Conservation (phyloP, 2,113 vertebrate species). For the Todiramphus saurophagus region DNA sequence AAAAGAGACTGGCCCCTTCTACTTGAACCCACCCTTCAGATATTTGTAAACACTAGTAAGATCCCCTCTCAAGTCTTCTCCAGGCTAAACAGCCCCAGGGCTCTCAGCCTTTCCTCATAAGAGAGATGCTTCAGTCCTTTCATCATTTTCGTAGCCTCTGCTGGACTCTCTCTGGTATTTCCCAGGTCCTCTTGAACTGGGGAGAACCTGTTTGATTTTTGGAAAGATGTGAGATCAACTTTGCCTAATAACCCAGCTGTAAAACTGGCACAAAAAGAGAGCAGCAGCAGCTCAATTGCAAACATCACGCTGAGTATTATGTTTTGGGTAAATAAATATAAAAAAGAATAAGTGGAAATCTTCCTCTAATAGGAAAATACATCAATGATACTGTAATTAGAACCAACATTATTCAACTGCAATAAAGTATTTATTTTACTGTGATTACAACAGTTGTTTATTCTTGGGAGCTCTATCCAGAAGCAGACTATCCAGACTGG, state of each 20-base stretch:
- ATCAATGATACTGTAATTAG: slow-evolving; percentile 62
- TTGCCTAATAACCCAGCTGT: slow-evolving; percentile 14
- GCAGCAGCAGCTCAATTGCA: slow-evolving; percentile 6
- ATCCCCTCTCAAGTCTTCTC: too few species aligned
- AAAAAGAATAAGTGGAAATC: slow-evolving; percentile 54
- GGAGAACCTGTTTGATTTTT: slow-evolving; percentile 5
- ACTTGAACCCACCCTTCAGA: too few species aligned
- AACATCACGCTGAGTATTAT: slow-evolving; percentile 19
- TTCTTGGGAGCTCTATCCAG: slow-evolving; percentile 33
- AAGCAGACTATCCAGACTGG: background rate
- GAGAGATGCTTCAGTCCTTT: too few species aligned
- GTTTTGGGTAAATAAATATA: slow-evolving; percentile 58
- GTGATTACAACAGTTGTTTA: slow-evolving; percentile 44
- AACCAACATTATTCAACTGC: slow-evolving; percentile 45
- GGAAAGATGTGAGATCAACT: background rate
- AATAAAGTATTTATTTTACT: slow-evolving; percentile 54
- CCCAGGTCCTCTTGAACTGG: too few species aligned
- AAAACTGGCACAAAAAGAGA: background rate
- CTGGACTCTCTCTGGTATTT: too few species aligned
- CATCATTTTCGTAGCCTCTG: too few species aligned
- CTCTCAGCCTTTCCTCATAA: too few species aligned
- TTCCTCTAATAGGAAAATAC: slow-evolving; percentile 44
- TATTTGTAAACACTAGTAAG: too few species aligned
- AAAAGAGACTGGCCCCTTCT: too few species aligned
- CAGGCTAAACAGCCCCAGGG: too few species aligned